Evolutionary conservation across 2,113 vertebrate species (phyloP).

Genomic region (Otocyon megalotis): DNA sequence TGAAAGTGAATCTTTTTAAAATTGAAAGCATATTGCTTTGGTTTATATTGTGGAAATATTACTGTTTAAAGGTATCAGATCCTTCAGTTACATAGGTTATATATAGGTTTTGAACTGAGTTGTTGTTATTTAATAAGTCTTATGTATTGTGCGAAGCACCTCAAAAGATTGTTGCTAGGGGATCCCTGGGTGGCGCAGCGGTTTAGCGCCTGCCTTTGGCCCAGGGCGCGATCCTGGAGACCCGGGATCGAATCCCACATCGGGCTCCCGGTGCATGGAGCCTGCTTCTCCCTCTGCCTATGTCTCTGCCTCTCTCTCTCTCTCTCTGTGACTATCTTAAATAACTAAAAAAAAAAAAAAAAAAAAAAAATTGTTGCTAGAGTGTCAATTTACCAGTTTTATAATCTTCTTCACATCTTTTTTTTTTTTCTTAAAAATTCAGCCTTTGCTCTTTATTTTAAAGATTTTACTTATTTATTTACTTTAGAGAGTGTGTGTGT

Average conservation of each 20-base stretch:
- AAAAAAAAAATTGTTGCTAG: constrained; percentile 10
- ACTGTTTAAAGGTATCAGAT: background rate
- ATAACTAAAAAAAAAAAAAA: too few species aligned
- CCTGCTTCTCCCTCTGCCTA: too few species aligned
- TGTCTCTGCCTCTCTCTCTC: too few species aligned
- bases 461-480: background rate
- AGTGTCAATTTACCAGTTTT: background rate
- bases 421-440: constrained; percentile 35
- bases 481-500: background rate
- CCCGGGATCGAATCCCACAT: too few species aligned
- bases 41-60: background rate
- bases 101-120: background rate
- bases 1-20: background rate
- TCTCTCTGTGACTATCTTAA: too few species aligned
- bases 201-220: too few species aligned
- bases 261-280: too few species aligned
- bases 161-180: constrained; percentile 17
- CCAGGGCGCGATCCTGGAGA: too few species aligned
- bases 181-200: too few species aligned
- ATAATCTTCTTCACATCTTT: background rate
- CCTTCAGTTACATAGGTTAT: background rate
- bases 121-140: background rate
- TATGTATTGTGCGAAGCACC: background rate
- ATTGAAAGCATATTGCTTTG: constrained; percentile 45
- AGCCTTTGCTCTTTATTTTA: constrained; percentile 37